Percentiles rank a stretch among this genome's conserved stretches.
Conservation (phyloP, 2,797 vertebrate species). For the Menidia menidia region DNA sequence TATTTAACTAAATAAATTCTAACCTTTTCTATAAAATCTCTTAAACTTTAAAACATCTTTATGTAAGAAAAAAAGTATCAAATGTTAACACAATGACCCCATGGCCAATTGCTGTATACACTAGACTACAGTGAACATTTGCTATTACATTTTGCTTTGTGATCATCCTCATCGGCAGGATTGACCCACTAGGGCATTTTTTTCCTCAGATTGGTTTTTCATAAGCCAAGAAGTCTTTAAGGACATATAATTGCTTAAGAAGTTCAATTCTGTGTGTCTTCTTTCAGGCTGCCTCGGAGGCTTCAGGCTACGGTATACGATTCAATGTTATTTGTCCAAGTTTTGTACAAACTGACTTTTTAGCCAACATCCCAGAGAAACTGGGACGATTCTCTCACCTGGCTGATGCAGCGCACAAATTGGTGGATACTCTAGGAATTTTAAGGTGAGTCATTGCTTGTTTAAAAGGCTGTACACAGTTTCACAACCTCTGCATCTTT, state of each 20-base stretch:
- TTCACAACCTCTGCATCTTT: not conserved
- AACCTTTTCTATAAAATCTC: no score
- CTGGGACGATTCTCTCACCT: constrained; percentile 53
- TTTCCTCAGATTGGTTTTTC: no score
- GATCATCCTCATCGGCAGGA: no score
- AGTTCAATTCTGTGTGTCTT: not conserved
- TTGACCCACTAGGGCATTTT: no score
- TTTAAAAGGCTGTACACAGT: not conserved
- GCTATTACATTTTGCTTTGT: no score
- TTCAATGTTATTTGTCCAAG: constrained; percentile 77
- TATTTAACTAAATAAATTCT: no score
- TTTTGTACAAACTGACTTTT: constrained; percentile 71
- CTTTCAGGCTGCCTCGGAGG: constrained; percentile 60
- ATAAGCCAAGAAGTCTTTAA: no score
- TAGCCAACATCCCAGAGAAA: not conserved
- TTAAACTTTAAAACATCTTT: no score
- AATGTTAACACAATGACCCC: no score
- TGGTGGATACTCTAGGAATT: constrained; percentile 21
- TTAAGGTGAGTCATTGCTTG: constrained; percentile 54
- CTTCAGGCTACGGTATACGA: constrained; percentile 67
- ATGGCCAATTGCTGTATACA: no score
- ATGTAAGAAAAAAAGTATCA: no score
- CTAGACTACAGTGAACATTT: no score
- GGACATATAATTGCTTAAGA: not conserved
- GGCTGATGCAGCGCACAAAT: accelerated